Percentiles rank a stretch among this genome's conserved stretches.
phyloP scores from a whole-genome alignment of 1,140 invertebrate genomes.

The Lepidurus packardi region DNA sequence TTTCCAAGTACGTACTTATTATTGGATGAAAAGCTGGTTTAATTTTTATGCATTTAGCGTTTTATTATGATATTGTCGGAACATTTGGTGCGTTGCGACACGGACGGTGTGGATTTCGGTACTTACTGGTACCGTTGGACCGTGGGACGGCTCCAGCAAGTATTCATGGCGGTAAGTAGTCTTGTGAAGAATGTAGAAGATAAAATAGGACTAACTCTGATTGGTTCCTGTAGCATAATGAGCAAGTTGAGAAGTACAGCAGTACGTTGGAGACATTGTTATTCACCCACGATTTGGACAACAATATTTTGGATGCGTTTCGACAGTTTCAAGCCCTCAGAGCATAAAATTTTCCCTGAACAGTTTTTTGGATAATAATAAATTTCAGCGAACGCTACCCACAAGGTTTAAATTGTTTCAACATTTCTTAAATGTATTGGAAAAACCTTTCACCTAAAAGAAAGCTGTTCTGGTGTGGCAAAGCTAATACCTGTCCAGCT shows the following conservation, averaged over 20 bases:
- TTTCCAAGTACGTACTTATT: conserved; percentile 65
- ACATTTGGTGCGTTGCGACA: conserved; percentile 87
- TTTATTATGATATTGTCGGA: conserved; percentile 98
- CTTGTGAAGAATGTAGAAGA: conserved; percentile 30
- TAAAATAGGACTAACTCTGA: no score
- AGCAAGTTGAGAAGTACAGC: conserved; percentile 96
- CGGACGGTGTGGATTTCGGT: conserved; percentile 84
- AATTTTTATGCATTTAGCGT: conserved; percentile 51
- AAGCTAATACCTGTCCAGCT: no score
- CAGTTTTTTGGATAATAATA: not conserved
- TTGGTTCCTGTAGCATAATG: conserved; percentile 67
- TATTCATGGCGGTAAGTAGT: conserved; percentile 80
- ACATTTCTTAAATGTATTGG: conserved; percentile 1
- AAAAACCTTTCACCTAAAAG: no score
- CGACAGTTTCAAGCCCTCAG: conserved; percentile 87
- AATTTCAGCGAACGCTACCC: not conserved
- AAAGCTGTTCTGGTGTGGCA: no score
- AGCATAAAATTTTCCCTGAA: conserved; percentile 47
- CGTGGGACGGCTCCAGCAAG: conserved; percentile 87
- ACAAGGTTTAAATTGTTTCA: not conserved
- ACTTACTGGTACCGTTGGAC: conserved; percentile 98
- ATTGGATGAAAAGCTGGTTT: not conserved
- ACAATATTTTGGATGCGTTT: conserved; percentile 93
- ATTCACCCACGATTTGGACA: conserved; percentile 92
- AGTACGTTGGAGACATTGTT: conserved; percentile 87